A percentile compares a stretch with the other conserved stretches of the same genome.
Evolutionary conservation across 2,888 invertebrate species (phyloP).

Genomic region (Corythucha ciliata): DNA sequence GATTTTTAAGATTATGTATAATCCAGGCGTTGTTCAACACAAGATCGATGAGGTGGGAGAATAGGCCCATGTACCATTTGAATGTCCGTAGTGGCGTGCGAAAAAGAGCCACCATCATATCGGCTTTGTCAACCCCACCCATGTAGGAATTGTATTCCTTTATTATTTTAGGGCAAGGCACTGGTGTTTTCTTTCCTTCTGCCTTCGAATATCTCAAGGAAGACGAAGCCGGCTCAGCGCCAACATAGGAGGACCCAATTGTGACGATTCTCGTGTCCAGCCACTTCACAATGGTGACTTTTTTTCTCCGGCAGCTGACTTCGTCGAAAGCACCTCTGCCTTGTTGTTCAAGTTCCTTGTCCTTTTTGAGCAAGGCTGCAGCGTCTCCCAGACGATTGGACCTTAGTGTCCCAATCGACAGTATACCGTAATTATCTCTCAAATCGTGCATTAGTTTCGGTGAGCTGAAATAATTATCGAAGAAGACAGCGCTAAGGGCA

Average conservation of each 20-base stretch:
- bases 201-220: constrained; percentile 20
- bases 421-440: no score
- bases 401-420: constrained; percentile 27
- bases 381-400: constrained; percentile 14
- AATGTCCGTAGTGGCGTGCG: constrained; percentile 4
- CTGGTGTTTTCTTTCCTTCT: not conserved
- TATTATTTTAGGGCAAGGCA: constrained; percentile 7
- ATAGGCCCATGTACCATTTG: constrained; percentile 10
- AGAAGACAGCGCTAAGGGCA: constrained; percentile 29
- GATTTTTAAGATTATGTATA: no score
- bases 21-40: not conserved
- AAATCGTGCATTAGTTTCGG: constrained; percentile 23
- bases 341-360: constrained; percentile 1
- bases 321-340: constrained; percentile 1
- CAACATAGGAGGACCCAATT: constrained; percentile 29
- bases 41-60: not conserved
- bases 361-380: not conserved
- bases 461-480: constrained; percentile 34
- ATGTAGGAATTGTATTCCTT: constrained; percentile 10
- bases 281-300: constrained; percentile 27
- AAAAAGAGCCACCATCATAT: constrained; percentile 5
- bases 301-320: not conserved
- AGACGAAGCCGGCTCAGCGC: constrained; percentile 19
- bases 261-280: constrained; percentile 32
- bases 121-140: constrained; percentile 12